phyloP scores from a whole-genome alignment of 1,140 invertebrate genomes.

The Caenorhabditis inopinata region DNA sequence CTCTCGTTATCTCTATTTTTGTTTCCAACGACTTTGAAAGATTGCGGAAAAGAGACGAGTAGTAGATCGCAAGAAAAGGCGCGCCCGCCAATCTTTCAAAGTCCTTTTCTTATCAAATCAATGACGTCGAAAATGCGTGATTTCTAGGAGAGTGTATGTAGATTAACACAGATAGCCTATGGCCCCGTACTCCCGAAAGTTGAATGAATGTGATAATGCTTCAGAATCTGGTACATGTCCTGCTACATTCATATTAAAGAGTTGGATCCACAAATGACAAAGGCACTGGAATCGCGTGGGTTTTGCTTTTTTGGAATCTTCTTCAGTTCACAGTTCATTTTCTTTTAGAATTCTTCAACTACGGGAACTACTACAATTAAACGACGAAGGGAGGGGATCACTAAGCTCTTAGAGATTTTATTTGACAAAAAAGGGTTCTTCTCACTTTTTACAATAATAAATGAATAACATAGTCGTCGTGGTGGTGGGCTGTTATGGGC shows the following conservation, averaged over 20 bases:
- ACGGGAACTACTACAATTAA: constrained; percentile 15
- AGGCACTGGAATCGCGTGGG: not conserved
- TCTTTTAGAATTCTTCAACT: not conserved
- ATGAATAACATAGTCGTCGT: no score
- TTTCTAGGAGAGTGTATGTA: not conserved
- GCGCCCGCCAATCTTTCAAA: constrained; percentile 23
- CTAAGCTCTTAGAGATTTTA: not conserved
- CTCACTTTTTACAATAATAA: not conserved
- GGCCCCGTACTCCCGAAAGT: no score
- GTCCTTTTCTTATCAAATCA: constrained; percentile 14
- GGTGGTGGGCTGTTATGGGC: no score
- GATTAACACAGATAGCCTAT: no score
- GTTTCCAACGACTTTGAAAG: constrained; percentile 18
- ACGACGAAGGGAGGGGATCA: not conserved
- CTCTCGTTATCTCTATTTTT: not conserved
- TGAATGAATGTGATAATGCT: not conserved
- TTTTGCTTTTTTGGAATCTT: not conserved
- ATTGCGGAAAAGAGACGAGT: not conserved
- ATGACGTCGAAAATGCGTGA: not conserved
- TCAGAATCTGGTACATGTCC: constrained; percentile 29
- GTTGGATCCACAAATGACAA: constrained; percentile 10
- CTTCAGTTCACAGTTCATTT: no score
- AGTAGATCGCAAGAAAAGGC: not conserved
- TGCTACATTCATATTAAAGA: not conserved
- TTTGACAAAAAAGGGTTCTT: constrained; percentile 11